Conservation (phyloP, 2,797 vertebrate species). For the Falco cherrug region DNA sequence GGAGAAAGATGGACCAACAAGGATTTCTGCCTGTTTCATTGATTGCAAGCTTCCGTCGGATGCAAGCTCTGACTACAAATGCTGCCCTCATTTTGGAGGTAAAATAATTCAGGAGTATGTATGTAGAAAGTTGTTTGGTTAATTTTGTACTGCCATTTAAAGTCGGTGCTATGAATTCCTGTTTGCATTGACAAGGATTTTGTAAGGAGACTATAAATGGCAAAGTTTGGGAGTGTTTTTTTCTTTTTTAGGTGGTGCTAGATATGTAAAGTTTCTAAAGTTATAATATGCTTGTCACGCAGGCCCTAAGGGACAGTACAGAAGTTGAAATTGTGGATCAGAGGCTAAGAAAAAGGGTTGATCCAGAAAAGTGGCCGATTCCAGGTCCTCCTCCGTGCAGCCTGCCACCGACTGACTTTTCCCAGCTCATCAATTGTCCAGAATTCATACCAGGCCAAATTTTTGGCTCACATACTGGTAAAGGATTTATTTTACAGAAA, state of each 20-base stretch:
- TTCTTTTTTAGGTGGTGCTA: not conserved
- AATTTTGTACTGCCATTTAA: not conserved
- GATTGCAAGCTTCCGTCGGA: slow-evolving; percentile 92
- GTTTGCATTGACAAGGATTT: not conserved
- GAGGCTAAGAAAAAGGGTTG: slow-evolving; percentile 87
- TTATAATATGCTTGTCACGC: not conserved
- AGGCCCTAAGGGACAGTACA: slow-evolving; percentile 92
- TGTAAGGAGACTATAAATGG: not conserved
- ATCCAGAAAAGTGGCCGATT: slow-evolving; percentile 96
- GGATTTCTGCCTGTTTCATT: slow-evolving; percentile 94
- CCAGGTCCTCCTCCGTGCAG: slow-evolving; percentile 77
- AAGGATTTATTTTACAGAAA: slow-evolving; percentile 53
- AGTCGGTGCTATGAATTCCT: not conserved
- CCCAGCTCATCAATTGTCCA: slow-evolving; percentile 90
- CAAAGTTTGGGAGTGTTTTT: not conserved
- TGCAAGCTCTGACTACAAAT: slow-evolving; percentile 93
- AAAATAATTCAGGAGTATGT: not conserved
- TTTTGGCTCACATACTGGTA: slow-evolving; percentile 81
- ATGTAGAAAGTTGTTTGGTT: not conserved
- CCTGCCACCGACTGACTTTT: slow-evolving; percentile 87
- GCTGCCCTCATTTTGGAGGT: slow-evolving; percentile 91
- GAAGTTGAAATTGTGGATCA: slow-evolving; percentile 91
- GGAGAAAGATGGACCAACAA: slow-evolving; percentile 92
- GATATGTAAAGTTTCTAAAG: not conserved
- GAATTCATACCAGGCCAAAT: slow-evolving; percentile 89